Evolutionary conservation across 2,888 invertebrate species (phyloP), one percentile per base, ranked within the genome.

Genomic region (Papilio protenor): DNA sequence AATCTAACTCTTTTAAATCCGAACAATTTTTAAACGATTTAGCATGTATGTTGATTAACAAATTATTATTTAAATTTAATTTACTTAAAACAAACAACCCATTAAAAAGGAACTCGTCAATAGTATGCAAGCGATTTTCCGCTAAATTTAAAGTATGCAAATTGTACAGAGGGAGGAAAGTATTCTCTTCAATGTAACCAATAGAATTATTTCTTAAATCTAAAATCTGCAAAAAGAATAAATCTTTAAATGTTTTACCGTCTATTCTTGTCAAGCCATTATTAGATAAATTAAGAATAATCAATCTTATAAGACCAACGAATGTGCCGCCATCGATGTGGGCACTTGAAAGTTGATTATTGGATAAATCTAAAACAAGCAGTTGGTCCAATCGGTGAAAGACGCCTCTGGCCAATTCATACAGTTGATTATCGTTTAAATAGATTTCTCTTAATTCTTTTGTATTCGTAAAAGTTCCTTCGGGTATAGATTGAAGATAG

Each of bases 121-220:
- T 95, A 45, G 97, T 96, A 89, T 97, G 97, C 78, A 98, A 95
- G 77, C 97, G 96, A 91, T 99, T 99, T 91, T 98, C 97, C 64
- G 98, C 98, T 85, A 99, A 94, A 90, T 98, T 98, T 79, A 99
- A 93, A 1, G 98, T 98, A 91, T 98, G 98, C 83, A 99, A 95
- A 92, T 98, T 98, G 92, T 98, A 98, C 78, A 98, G 95, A 14
- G 98, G 97, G 84, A 97, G 93, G 87, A 99, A 98, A 75, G 98
- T 97, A 86, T 97, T 97, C 84, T 97, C 97, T 91, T 98, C 97
- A 86, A 98, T 96, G 85, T 97, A 97, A 59, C 97, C 97, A 82
- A 98, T 98, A 23, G 97, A 97, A 88, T 98, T 98, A 89, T 98
- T 98, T 85, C 97, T 96, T 90, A 98, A 95, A 92, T 98, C 97